A percentile compares a stretch with the other conserved stretches of the same genome.
These are phyloP conservation scores for Cardinalis cardinalis DNA, from an alignment of 2,113 vertebrate species.

Conservation along the genomic window DNA sequence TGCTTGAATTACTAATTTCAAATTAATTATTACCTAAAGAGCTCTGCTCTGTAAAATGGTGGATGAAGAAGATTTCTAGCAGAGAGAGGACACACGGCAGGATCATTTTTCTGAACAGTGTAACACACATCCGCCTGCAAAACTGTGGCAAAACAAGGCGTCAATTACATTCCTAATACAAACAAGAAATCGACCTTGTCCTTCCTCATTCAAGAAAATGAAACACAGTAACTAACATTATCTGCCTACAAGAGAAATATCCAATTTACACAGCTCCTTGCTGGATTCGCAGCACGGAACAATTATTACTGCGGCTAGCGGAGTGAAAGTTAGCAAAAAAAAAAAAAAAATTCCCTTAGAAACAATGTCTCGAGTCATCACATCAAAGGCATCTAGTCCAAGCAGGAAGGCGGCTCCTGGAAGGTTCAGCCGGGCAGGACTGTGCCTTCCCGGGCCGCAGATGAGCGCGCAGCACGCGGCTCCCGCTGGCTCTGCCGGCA, in stretches of 20 bases:
- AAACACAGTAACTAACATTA: not conserved
- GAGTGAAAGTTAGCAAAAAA: not conserved
- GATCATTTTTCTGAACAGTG: not conserved
- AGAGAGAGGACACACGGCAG: not conserved
- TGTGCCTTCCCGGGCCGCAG: fast-evolving
- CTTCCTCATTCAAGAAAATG: not conserved
- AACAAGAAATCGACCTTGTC: not conserved
- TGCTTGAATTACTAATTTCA: not conserved
- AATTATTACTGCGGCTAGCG: fast-evolving
- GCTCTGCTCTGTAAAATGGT: not conserved
- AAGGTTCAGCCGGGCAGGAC: not conserved
- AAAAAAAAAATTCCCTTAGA: not conserved
- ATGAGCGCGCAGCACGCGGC: fast-evolving
- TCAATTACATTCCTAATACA: not conserved
- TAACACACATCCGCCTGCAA: not conserved
- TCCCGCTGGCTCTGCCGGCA: not conserved
- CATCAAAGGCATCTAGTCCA: not conserved
- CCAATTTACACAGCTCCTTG: not conserved
- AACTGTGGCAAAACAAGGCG: not conserved
- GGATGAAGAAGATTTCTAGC: not conserved
- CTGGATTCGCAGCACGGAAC: not conserved
- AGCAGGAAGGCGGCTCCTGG: not conserved
- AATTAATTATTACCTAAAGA: not conserved
- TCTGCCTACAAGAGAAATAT: not conserved
- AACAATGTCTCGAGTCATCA: not conserved